phyloP scores from a whole-genome alignment of 2,797 vertebrate species.

The Aulostomus chinensis region DNA sequence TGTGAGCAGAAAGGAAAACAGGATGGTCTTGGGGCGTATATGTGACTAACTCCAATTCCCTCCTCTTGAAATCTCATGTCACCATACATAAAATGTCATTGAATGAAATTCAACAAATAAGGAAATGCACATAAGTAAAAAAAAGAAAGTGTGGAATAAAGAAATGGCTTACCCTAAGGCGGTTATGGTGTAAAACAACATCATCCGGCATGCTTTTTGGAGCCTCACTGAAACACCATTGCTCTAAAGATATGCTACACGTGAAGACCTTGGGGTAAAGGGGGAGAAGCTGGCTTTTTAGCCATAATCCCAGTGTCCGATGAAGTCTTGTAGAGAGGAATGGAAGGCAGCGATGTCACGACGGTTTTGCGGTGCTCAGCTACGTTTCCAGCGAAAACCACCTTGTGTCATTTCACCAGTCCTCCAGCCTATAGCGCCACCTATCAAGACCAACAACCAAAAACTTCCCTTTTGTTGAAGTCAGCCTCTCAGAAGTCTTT shows the following conservation, averaged over 20 bases:
- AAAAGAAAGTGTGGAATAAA: neutral
- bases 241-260: conserved; percentile 66
- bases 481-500: conserved; percentile 6
- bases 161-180: conserved; percentile 84
- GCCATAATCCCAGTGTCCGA: conserved; percentile 29
- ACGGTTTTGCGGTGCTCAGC: conserved; percentile 20
- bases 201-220: conserved; percentile 85
- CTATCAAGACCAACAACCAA: conserved; percentile 22
- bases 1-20: conserved; percentile 8
- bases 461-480: conserved; percentile 10
- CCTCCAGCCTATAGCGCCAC: conserved; percentile 25
- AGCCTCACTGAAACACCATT: conserved; percentile 71
- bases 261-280: conserved; percentile 29
- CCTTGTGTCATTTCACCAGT: conserved; percentile 11
- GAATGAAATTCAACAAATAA: neutral
- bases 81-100: neutral
- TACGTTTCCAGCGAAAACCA: conserved; percentile 27
- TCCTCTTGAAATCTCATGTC: neutral
- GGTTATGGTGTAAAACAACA: conserved; percentile 81
- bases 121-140: neutral
- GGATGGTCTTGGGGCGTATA: neutral
- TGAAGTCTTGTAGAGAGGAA: conserved; percentile 9
- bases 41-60: neutral
- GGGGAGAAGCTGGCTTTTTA: conserved; percentile 21
- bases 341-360: conserved; percentile 24